Base-by-base conservation (phyloP, 2,888 invertebrate species). In the Xanthorhoe designata region DNA sequence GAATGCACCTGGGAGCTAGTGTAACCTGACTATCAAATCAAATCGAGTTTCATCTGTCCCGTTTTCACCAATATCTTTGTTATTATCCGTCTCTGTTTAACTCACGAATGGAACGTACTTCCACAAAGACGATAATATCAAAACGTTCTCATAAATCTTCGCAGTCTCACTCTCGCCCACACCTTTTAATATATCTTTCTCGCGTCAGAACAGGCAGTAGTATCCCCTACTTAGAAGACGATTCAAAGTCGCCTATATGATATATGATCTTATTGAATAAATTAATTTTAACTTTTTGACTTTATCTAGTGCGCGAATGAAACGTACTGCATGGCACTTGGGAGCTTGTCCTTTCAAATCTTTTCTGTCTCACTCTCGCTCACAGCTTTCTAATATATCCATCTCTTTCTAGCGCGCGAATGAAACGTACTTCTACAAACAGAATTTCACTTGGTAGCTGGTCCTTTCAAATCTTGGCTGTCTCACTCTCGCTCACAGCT, bases 361-460 rank as follows among this genome's bases (percentile, higher is more conserved):
- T 24, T 24, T 24, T 24, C 38, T 2, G 13, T 42, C 38, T 13
- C 38, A 42, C 3, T 42, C 5, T 13, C 35, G 10, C 38, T 13
- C 1, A 13, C 38, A 35, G 0, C 13, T 42, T 42, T 42, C n/a
- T 8, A 2, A 42, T 42, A 1, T 13, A 42, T 42, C 35, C 13
- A 13, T 42, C 38, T 55, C 29, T 10, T 55, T 80, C 78, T 76
- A 95, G 95, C 94, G 95, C 47, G 89, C 89, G 56, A 94, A 95
- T 61, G 95, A 95, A 24, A 94, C 95, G 0, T 94, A 95, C 85
- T 95, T 75, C 94, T 96, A 68, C 94, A 95, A 89, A 91, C 95
- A 90, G 93, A 96, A 91, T 89, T 96, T 80, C 92, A 97, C 94
- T 79, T 97, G 87, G 97, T 96, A 73, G 92, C 94, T 91, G 81